These are phyloP conservation scores for Caretta caretta DNA, from an alignment of 2,113 vertebrate species.

Conservation along the genomic window DNA sequence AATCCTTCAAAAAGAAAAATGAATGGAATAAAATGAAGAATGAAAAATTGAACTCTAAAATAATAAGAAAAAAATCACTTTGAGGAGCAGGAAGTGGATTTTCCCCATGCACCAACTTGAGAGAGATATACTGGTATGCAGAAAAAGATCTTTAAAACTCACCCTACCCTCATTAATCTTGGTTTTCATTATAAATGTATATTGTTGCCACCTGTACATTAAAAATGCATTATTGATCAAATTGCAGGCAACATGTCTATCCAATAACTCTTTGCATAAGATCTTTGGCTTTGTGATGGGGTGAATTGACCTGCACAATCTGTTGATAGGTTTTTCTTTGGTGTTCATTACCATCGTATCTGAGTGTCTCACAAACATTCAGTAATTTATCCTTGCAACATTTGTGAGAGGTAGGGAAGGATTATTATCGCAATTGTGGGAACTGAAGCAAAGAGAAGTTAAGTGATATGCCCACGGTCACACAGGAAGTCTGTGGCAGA, in stretches of 20 bases:
- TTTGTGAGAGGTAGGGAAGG: neutral
- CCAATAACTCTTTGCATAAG: neutral
- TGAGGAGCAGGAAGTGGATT: neutral
- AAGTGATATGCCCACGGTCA: neutral
- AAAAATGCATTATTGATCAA: neutral
- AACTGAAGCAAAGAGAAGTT: neutral
- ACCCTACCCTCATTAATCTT: neutral
- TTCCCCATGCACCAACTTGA: neutral
- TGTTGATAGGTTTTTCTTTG: neutral
- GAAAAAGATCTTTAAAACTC: neutral
- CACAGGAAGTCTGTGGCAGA: neutral
- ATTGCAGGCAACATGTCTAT: accelerated
- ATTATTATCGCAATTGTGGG: neutral
- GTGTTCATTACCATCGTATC: neutral
- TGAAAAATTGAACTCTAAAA: neutral
- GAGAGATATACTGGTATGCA: neutral
- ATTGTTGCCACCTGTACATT: neutral
- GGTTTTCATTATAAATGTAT: neutral
- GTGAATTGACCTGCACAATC: neutral
- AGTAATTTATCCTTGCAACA: neutral
- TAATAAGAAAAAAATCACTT: neutral
- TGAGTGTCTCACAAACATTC: neutral
- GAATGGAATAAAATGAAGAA: neutral
- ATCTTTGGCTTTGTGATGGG: neutral
- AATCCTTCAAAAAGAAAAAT: neutral